Evolutionary conservation across 2,797 vertebrate species (phyloP).

Genomic region (Dipus sagitta): DNA sequence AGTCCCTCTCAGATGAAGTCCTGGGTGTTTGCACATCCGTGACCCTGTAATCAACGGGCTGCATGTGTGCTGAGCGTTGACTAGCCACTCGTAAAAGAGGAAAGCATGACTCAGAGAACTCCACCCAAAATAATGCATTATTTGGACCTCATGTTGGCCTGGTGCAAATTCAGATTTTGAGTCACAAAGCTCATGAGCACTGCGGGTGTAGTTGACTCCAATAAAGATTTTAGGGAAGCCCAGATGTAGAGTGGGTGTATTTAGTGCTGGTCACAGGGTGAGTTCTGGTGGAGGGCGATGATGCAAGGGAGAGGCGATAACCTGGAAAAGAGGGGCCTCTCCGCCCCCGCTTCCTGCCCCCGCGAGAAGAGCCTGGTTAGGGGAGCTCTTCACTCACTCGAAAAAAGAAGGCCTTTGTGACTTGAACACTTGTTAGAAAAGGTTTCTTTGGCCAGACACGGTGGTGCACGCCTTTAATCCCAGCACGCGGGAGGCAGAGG

Average conservation of each 20-base stretch:
- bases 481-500: too few relatives aligned
- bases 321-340: neutral
- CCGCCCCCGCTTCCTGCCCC: conserved; percentile 41
- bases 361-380: conserved; percentile 31
- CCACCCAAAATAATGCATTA: conserved; percentile 69
- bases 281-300: conserved; percentile 20
- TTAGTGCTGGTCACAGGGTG: conserved; percentile 52
- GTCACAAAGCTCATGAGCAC: conserved; percentile 74
- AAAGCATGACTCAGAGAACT: conserved; percentile 76
- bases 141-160: conserved; percentile 55
- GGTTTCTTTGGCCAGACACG: neutral
- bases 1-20: conserved; percentile 31
- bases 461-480: too few relatives aligned
- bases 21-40: conserved; percentile 48
- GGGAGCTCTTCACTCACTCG: neutral
- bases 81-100: conserved; percentile 71
- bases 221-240: conserved; percentile 68
- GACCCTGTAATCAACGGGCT: conserved; percentile 42
- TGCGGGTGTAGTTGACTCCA: conserved; percentile 63
- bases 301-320: neutral
- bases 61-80: conserved; percentile 60
- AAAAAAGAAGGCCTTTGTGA: conserved; percentile 1
- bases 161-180: conserved; percentile 73
- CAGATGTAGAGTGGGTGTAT: conserved; percentile 57
- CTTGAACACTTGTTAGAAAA: neutral